Percentiles rank a stretch among this genome's conserved stretches.
Evolutionary conservation across 2,888 invertebrate genomes (phyloP).

Genomic region (Automeris io): DNA sequence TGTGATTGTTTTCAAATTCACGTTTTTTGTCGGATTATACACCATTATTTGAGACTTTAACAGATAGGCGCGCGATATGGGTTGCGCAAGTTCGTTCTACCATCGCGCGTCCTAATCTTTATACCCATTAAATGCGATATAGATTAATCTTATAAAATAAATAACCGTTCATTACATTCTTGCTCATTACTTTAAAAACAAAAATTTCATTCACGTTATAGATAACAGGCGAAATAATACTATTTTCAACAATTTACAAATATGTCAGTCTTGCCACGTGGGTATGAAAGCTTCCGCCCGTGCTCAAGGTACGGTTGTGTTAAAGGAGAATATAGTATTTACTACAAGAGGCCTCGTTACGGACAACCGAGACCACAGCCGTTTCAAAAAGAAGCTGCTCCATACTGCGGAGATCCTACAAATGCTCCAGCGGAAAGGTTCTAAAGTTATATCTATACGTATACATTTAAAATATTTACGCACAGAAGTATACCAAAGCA

Average conservation of each 20-base stretch:
- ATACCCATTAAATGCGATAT: too few relatives aligned
- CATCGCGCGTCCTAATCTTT: too few relatives aligned
- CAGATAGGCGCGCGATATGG: too few relatives aligned
- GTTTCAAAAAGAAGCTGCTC: slow-evolving; percentile 41
- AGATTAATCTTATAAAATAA: too few relatives aligned
- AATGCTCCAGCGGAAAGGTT: slow-evolving; percentile 53
- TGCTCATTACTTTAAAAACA: neutral
- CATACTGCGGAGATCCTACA: slow-evolving; percentile 42
- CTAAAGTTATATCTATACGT: neutral
- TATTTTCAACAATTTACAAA: slow-evolving; percentile 9
- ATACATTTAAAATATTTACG: too few relatives aligned
- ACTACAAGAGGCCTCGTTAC: slow-evolving; percentile 56
- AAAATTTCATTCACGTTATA: neutral
- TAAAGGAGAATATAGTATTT: slow-evolving; percentile 53
- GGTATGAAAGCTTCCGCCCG: slow-evolving; percentile 43
- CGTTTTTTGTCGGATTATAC: too few relatives aligned
- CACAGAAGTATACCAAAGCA: too few relatives aligned
- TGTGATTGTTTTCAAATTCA: too few relatives aligned
- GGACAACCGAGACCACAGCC: slow-evolving; percentile 65
- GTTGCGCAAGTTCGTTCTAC: too few relatives aligned
- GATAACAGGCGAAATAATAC: neutral
- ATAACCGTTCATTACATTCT: too few relatives aligned
- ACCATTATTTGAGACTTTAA: too few relatives aligned
- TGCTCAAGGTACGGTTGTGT: slow-evolving; percentile 52
- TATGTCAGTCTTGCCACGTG: slow-evolving; percentile 59